Conservation (phyloP, 2,797 vertebrate genomes). For the Cossypha dichroa region DNA sequence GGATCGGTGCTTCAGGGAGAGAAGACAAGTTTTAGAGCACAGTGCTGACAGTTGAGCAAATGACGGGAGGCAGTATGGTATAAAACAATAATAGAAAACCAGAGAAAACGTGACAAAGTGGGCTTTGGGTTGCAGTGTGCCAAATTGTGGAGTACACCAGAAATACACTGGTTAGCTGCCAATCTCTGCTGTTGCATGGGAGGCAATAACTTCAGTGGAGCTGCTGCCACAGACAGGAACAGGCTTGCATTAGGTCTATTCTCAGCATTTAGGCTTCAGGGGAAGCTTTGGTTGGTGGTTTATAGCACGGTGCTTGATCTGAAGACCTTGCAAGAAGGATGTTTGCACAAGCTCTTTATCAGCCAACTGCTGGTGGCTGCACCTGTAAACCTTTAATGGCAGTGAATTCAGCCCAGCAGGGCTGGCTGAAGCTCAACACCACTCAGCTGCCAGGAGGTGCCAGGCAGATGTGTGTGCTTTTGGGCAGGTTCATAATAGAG, state of each 20-base stretch:
- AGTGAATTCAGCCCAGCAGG: neutral
- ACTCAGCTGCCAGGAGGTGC: neutral
- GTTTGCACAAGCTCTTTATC: neutral
- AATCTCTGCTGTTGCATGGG: neutral
- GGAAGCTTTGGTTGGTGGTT: neutral
- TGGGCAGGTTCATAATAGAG: neutral
- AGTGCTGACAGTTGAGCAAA: neutral
- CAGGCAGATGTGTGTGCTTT: neutral
- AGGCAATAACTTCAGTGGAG: neutral
- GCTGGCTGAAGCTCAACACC: neutral
- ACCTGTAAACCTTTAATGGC: neutral
- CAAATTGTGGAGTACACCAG: neutral
- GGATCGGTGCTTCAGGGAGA: neutral
- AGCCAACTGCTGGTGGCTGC: neutral
- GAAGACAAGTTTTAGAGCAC: neutral
- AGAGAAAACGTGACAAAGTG: neutral
- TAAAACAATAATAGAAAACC: neutral
- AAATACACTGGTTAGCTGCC: neutral
- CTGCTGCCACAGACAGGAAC: accelerated
- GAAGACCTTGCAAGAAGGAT: neutral
- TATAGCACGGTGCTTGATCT: accelerated
- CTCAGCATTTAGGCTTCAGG: neutral
- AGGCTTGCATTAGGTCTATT: accelerated
- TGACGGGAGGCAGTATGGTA: neutral
- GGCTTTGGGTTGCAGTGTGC: neutral